A percentile compares a stretch with the other conserved stretches of the same genome.
Evolutionary conservation across 2,888 invertebrate species (phyloP).

Genomic region (Idaea biselata): DNA sequence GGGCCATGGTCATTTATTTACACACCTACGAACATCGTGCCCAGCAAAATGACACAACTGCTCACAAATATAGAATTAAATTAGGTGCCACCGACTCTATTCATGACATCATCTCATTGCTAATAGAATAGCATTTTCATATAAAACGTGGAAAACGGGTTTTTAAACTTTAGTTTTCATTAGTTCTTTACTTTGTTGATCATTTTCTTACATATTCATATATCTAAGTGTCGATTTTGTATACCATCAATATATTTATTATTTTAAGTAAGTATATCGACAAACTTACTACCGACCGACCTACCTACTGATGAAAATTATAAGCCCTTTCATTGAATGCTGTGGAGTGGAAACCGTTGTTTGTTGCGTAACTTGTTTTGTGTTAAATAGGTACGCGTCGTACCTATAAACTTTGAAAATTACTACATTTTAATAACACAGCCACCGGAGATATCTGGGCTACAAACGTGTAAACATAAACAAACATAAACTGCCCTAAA

Average conservation of each 20-base stretch:
- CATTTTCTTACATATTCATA: background rate
- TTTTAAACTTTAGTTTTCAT: background rate
- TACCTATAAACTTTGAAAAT: background rate
- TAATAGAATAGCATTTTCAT: background rate
- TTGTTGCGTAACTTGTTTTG: background rate
- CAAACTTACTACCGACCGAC: too few relatives aligned
- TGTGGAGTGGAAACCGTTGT: background rate
- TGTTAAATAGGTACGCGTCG: background rate
- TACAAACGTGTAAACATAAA: constrained; percentile 59
- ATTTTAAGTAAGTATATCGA: too few relatives aligned
- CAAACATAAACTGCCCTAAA: constrained; percentile 38
- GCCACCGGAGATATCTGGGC: constrained; percentile 48
- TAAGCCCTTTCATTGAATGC: background rate
- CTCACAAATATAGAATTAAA: constrained; percentile 39
- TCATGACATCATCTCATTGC: constrained; percentile 7
- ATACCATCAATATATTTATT: too few relatives aligned
- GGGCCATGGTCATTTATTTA: constrained; percentile 62
- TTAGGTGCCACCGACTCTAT: constrained; percentile 36
- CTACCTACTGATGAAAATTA: background rate
- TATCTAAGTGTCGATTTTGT: too few relatives aligned
- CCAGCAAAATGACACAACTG: constrained; percentile 35
- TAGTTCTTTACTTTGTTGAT: background rate
- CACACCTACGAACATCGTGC: constrained; percentile 48
- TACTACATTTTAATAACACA: constrained; percentile 8
- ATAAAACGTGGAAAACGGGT: background rate